A percentile compares a stretch with the other conserved stretches of the same genome.
Evolutionary conservation across 2,888 invertebrate species (phyloP).

Genomic region (Imbricaverruca yamaguchii): DNA sequence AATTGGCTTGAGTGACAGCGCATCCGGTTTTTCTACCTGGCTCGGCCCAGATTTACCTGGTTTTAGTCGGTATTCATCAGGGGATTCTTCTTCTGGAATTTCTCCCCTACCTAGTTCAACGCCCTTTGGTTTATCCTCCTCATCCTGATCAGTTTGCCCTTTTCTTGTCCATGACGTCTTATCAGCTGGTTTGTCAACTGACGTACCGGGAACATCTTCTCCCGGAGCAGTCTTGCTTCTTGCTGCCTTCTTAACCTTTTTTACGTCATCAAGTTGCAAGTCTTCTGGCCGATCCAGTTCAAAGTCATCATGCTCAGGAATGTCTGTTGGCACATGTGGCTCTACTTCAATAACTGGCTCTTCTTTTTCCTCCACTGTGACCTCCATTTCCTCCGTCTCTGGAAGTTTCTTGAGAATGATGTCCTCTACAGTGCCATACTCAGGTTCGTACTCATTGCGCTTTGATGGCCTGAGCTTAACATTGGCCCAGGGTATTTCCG

Average conservation of each 20-base stretch:
- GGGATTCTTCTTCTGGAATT: conserved; percentile 23
- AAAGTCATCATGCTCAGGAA: not conserved
- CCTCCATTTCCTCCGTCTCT: no score
- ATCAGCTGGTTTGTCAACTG: no score
- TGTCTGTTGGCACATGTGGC: not conserved
- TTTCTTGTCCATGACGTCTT: no score
- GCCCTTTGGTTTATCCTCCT: no score
- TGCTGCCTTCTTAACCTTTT: not conserved
- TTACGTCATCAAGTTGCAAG: not conserved
- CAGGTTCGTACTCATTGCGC: no score
- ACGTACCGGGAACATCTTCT: no score
- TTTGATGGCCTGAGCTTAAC: conserved; percentile 3
- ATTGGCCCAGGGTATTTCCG: not conserved
- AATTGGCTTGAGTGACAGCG: conserved; percentile 27
- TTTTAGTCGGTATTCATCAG: conserved; percentile 15
- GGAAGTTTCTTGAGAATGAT: no score
- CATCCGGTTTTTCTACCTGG: conserved; percentile 25
- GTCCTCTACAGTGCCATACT: no score
- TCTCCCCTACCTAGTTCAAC: conserved; percentile 24
- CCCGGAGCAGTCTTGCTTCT: no score
- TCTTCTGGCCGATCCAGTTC: not conserved
- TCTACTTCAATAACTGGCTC: not conserved
- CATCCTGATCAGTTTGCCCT: no score
- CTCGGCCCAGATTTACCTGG: conserved; percentile 28
- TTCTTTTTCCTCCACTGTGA: conserved; percentile 10